These are phyloP conservation scores for Anoura caudifer DNA, from an alignment of 2,113 vertebrate genomes.

Conservation along the genomic window DNA sequence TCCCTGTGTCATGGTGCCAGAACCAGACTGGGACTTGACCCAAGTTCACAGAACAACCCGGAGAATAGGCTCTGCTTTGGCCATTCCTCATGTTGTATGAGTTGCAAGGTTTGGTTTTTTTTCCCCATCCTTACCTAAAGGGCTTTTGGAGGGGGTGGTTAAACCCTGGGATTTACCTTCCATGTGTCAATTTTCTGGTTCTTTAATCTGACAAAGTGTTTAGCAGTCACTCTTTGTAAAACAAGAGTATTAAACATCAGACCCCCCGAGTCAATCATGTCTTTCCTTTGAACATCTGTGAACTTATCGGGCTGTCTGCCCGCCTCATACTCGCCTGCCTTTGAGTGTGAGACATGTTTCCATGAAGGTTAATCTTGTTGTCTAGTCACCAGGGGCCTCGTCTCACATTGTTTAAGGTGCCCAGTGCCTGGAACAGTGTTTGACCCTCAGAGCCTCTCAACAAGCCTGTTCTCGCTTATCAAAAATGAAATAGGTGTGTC, in stretches of 20 bases:
- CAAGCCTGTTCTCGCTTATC: background rate
- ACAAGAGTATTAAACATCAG: background rate
- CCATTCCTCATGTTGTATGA: background rate
- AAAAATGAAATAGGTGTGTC: slow-evolving; percentile 31
- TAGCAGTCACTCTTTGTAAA: background rate
- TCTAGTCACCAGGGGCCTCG: background rate
- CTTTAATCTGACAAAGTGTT: background rate
- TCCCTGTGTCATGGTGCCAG: background rate
- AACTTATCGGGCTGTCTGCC: background rate
- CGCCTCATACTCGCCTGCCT: background rate
- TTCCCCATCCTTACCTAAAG: background rate
- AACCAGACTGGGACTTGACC: background rate
- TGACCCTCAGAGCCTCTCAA: background rate
- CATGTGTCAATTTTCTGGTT: background rate
- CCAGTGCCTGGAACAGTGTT: background rate
- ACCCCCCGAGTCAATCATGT: background rate
- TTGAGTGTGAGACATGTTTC: background rate
- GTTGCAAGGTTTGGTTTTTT: background rate
- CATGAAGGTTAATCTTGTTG: background rate
- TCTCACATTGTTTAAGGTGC: background rate
- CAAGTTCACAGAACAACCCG: background rate
- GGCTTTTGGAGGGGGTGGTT: background rate
- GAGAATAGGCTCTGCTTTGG: background rate
- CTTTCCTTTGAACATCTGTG: background rate
- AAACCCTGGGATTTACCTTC: background rate